Percentiles rank a stretch among this genome's conserved stretches.
Conservation (phyloP, 2,113 vertebrate species). For the Microcebus tavaratra region DNA sequence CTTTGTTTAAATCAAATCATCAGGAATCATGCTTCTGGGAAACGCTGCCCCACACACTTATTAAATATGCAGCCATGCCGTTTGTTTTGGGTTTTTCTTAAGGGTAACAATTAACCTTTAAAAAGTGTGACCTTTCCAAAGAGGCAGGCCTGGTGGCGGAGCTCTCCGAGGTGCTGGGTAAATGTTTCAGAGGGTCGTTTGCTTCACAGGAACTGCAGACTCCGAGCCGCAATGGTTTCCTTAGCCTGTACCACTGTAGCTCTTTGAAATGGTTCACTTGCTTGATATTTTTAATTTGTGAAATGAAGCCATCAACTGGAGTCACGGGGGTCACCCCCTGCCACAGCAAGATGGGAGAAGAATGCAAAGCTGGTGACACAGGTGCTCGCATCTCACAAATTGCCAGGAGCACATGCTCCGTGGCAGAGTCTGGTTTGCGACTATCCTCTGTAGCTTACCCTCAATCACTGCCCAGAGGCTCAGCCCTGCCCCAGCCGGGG, state of each 20-base stretch:
- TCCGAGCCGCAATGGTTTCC: background rate
- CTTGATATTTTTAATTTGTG: conserved; percentile 12
- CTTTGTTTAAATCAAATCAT: conserved; percentile 44
- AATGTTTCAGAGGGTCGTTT: conserved; percentile 20
- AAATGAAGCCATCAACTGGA: background rate
- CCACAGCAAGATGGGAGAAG: background rate
- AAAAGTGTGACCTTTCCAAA: conserved; percentile 52
- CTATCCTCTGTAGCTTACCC: background rate
- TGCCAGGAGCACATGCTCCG: accelerated
- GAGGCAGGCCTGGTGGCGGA: background rate
- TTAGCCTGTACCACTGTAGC: background rate
- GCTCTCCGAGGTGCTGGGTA: background rate
- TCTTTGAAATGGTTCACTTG: background rate
- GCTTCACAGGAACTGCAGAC: background rate
- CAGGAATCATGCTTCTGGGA: conserved; percentile 30
- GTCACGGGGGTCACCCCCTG: background rate
- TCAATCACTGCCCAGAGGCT: accelerated
- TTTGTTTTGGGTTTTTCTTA: conserved; percentile 32
- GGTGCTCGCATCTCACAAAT: background rate
- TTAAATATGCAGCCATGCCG: conserved; percentile 12
- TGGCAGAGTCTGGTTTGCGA: background rate
- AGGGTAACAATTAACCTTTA: conserved; percentile 70
- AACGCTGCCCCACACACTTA: background rate
- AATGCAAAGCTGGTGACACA: accelerated
- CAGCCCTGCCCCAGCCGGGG: no score